Percentiles rank a stretch among this genome's conserved stretches.
Evolutionary conservation across 2,113 vertebrate species (phyloP).

Genomic region (Spea bombifrons): DNA sequence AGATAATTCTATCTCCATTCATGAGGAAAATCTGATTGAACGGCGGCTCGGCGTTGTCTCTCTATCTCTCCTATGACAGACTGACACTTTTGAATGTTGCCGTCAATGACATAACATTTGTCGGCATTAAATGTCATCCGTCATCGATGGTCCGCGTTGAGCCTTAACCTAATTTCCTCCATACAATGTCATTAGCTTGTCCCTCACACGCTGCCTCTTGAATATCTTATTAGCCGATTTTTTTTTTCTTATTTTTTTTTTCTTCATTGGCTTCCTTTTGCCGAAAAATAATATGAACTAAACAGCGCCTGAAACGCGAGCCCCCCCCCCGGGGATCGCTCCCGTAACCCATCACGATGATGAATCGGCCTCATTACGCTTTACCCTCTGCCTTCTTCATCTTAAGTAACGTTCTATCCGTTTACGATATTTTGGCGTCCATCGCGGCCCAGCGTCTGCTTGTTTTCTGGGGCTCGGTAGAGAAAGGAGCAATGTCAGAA

Average conservation of each 20-base stretch:
- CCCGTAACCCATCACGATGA: slow-evolving; percentile 16
- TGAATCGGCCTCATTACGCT: slow-evolving; percentile 35
- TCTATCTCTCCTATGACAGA: background rate
- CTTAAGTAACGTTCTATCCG: slow-evolving; percentile 37
- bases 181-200: background rate
- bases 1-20: background rate
- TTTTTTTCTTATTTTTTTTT: background rate
- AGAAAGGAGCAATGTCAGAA: slow-evolving; percentile 35
- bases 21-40: background rate
- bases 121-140: slow-evolving; percentile 15
- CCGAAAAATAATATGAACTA: background rate
- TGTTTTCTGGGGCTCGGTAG: slow-evolving; percentile 12
- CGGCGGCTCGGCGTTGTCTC: background rate
- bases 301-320: background rate
- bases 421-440: slow-evolving; percentile 8
- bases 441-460: background rate
- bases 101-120: background rate
- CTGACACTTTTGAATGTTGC: background rate
- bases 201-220: background rate
- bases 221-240: background rate
- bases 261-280: background rate
- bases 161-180: too few species aligned
- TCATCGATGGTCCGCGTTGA: background rate
- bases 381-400: slow-evolving; percentile 42
- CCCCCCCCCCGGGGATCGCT: slow-evolving; percentile 1